Base-by-base conservation (phyloP, 2,113 vertebrate species). In the Hystrix cristata region DNA sequence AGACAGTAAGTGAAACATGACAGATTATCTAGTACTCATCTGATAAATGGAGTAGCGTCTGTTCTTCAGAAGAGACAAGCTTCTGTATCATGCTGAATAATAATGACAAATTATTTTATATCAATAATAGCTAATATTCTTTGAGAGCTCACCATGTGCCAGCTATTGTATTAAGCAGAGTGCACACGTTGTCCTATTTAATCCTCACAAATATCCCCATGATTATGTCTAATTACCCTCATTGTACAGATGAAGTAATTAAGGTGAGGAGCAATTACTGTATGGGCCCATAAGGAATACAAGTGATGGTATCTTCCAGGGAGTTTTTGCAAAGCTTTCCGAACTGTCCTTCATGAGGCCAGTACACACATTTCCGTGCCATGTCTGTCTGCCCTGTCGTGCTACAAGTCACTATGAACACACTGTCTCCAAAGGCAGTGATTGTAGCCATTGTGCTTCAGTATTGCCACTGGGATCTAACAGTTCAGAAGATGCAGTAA, bases 401-500 rank as follows among this genome's bases (percentile, higher is more conserved):
- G 90, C 67, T 55, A 10, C 8, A 57, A 96, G 57, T 87, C 18
- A 48, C 93, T 85, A 14, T 84, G 60, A 74, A 85, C 88, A 78
- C 62, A 79, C 43, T 59, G 14, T 94, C 67, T 93, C 78, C 43
- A 79, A 87, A 88, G 71, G 78, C 55, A 87, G 38, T 84, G 71
- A 85, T 57, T 55, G 14, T 48, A 86, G 85, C 60, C 86, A 94
- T 79, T 98, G 74, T 91, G 29, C 55, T 93, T 93, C 27, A 0
- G 2, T 79, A 83, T 91, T 95, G 85, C 88, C 95, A 88, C 82
- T 0, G 11, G 57, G 81, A 71, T 88, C 76, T 60, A 87, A 43
- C 25, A 15, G 83, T 86, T 94, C 60, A 86, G 97, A 95, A 94
- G 95, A 94, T 53, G 71, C 65, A 94, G 31, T 89, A 91, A 91